Percentiles rank a stretch among this genome's conserved stretches.
These are phyloP conservation scores for Clarias pachynema DNA, from an alignment of 2,797 vertebrate genomes.

Conservation along the genomic window DNA sequence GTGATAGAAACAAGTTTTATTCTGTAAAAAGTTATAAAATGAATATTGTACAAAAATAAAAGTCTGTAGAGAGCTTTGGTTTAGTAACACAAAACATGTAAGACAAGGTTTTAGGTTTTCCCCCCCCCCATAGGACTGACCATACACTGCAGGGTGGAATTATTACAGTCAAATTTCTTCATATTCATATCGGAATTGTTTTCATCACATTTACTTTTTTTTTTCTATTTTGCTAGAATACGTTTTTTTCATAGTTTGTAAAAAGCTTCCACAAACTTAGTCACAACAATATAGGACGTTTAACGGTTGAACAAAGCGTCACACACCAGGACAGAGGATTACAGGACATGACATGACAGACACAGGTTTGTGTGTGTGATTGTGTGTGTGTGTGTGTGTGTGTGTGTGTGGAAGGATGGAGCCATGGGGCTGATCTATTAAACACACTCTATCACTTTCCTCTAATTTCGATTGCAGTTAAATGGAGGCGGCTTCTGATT, in stretches of 20 bases:
- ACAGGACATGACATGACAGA: conserved; percentile 55
- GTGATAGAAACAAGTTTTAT: conserved; percentile 97
- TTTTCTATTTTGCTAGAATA: conserved; percentile 46
- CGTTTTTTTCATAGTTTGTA: neutral
- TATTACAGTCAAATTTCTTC: conserved; percentile 46
- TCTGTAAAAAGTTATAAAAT: conserved; percentile 99
- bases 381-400: conserved; percentile 49
- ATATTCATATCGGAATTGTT: conserved; percentile 76
- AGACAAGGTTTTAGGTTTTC: conserved; percentile 69
- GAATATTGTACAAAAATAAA: conserved; percentile 99
- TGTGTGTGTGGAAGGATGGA: conserved; percentile 45
- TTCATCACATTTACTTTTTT: conserved; percentile 73
- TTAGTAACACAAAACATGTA: conserved; percentile 93
- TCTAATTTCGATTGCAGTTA: conserved; percentile 70
- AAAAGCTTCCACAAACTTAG: conserved; percentile 44
- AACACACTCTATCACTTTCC: conserved; percentile 48
- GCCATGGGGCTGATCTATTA: conserved; percentile 16
- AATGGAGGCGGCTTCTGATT: conserved; percentile 51
- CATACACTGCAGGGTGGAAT: conserved; percentile 50
- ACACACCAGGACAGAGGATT: conserved; percentile 51
- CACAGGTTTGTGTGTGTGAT: conserved; percentile 31
- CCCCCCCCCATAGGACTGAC: conserved; percentile 63
- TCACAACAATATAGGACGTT: conserved; percentile 42
- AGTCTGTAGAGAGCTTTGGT: conserved; percentile 99
- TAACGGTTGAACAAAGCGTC: conserved; percentile 53